Base-by-base conservation (phyloP, 2,797 vertebrate species). In the Crocidura indochinensis region DNA sequence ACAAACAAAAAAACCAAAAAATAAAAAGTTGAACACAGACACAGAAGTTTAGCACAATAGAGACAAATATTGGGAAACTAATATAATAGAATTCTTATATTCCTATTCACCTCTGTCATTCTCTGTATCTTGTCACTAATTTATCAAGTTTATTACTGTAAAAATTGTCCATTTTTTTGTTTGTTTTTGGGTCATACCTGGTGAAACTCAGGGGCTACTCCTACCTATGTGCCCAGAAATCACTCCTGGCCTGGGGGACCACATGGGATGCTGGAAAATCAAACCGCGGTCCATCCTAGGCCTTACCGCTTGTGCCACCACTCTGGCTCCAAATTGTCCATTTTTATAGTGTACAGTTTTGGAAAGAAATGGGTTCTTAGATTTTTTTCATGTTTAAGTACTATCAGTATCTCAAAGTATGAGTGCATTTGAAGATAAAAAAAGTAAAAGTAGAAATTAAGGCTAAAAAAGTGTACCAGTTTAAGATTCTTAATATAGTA, bases 401-500 rank as follows among this genome's bases (percentile, higher is more conserved):
- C 2, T 22, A 2, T 1, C 4, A 12, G 3, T 68, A 47, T 2
- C 38, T 29, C 27, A 68, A n/a, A 81, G 44, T 31, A 20, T 77
- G 26, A 27, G 10, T 46, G 0, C 24, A 64, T 24, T 64, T 64
- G 22, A 24, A 26, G 22, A 64, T 8, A 24, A 64, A 17, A 11
- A 24, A 64, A 9, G 24, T 64, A 64, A 64, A 64, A 26, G 24
- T 6, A 8, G 64, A 4, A 77, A 72, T 56, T 46, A 64, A 53
- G 20, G 2, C 29, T 60, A 67, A 60, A n/a, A 65, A 10, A 75
- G 6, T 1, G 53, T 10, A 1, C 24, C 29, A 72, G 8, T 4
- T 6, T 65, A 7, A 0, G 12, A 1, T 5, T 5, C 6, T 0
- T 20, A 72, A 67, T 67, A 67, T n/a, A 47, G 1, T 29, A 56